Evolutionary conservation across 2,797 vertebrate species (phyloP), one percentile per base, ranked within the genome.

Genomic region (Salarias fasciatus): DNA sequence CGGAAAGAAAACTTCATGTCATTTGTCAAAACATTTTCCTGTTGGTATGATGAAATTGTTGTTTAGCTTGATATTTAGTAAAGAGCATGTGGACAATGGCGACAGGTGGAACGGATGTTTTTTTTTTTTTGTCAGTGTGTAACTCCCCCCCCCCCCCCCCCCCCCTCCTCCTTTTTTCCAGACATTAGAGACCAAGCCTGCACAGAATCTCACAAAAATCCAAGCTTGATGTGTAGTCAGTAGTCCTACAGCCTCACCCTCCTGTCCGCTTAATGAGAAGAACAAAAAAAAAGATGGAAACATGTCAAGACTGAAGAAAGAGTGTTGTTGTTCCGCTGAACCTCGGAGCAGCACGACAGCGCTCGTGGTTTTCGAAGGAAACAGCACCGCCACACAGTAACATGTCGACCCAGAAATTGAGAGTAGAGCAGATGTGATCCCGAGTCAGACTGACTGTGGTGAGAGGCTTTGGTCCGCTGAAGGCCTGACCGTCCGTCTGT

Each of bases 181-280:
- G 60, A 83, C 67, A 58, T 73, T 79, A 86, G 86, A 90, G 88
- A 90, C 89, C 88, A 91, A 90, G 89, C 88, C 86, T 92, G 90
- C 90, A 92, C 91, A 84, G 82, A 78, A 69, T 54, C 37, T 79
- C 78, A 83, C 80, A 71, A 67, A 59, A 91, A 82, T 53, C 81
- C 75, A 82, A 89, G 78, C 82, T 83, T 24, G 56, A 85, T 86
- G 83, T 89, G 57, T 89, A 78, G 87, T 86, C 72, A 8, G 57
- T 86, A 88, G 83, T 85, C 80, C 73, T 69, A 82, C 72, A 79
- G 63, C 63, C 75, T 85, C 84, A 62, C 71, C 80, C 79, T 64
- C 63, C 74, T 80, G 65, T 62, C 73, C 38, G 44, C 64, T 57
- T 65, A 44, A 62, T 63, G 52, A 72, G 58, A 49, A 78, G 33